A percentile compares a stretch with the other conserved stretches of the same genome.
phyloP scores from a whole-genome alignment of 2,797 vertebrate genomes.

The Eupleurogrammus muticus region DNA sequence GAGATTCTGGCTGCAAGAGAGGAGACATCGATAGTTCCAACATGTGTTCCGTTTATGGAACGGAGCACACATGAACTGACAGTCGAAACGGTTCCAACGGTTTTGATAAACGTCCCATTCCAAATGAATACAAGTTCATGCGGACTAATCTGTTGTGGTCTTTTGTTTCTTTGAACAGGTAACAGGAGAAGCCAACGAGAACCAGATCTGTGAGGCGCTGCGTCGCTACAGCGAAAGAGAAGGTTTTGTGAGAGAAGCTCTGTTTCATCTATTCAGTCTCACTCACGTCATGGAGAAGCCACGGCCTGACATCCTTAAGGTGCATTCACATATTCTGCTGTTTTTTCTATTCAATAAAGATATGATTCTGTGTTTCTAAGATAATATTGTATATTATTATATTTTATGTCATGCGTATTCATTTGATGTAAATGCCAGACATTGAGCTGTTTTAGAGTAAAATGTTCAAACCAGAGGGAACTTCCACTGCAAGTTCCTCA shows the following conservation, averaged over 20 bases:
- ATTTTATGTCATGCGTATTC: not conserved
- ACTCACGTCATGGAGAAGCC: slow-evolving; percentile 98
- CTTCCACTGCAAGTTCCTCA: not conserved
- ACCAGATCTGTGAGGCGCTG: slow-evolving; percentile 95
- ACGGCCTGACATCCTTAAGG: slow-evolving; percentile 97
- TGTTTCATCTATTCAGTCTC: slow-evolving; percentile 97
- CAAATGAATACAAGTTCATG: not conserved
- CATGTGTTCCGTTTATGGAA: no score
- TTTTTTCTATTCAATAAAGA: not conserved
- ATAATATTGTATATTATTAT: not conserved
- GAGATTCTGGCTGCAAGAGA: no score
- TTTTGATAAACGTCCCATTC: no score
- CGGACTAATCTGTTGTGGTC: not conserved
- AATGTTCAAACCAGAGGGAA: not conserved
- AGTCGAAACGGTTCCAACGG: no score
- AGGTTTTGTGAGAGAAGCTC: slow-evolving; percentile 96
- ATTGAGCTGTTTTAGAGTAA: not conserved
- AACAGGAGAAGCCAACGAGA: slow-evolving; percentile 98
- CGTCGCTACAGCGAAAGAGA: slow-evolving; percentile 96
- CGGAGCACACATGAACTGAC: no score
- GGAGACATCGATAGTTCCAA: no score
- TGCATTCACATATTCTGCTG: slow-evolving; percentile 45
- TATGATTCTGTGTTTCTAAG: no score
- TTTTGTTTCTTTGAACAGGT: slow-evolving; percentile 82
- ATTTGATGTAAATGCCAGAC: not conserved